Evolutionary conservation across 2,113 vertebrate species (phyloP).

Genomic region (Oreochromis tanganicae): DNA sequence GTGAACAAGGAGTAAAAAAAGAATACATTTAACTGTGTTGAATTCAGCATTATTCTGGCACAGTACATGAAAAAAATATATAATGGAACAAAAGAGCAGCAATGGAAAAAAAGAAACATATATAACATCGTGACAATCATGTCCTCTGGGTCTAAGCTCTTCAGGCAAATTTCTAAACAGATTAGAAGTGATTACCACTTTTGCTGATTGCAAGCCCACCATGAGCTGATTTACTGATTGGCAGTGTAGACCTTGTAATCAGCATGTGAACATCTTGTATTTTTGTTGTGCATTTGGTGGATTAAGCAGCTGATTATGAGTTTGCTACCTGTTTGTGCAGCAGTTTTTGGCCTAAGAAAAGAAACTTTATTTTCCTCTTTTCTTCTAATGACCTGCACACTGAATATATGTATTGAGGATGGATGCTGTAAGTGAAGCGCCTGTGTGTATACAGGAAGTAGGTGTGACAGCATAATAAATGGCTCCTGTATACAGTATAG

Average conservation of each 20-base stretch:
- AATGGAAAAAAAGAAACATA: neutral
- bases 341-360: neutral
- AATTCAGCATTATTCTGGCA: neutral
- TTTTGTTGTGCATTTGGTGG: neutral
- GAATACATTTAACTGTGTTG: neutral
- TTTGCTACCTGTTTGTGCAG: neutral
- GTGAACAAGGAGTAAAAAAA: neutral
- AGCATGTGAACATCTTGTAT: neutral
- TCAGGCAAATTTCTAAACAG: neutral
- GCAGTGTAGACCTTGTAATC: neutral
- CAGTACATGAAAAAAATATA: neutral
- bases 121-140: neutral
- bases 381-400: neutral
- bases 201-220: constrained; percentile 11
- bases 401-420: neutral
- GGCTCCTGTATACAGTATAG: neutral
- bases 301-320: neutral
- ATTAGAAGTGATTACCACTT: neutral
- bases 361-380: neutral
- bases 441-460: neutral
- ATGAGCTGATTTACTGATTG: neutral
- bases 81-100: neutral
- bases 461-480: constrained; percentile 48
- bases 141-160: neutral
- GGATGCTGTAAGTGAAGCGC: neutral